phyloP scores from a whole-genome alignment of 2,797 vertebrate genomes.

The Tiaroga cobitis region DNA sequence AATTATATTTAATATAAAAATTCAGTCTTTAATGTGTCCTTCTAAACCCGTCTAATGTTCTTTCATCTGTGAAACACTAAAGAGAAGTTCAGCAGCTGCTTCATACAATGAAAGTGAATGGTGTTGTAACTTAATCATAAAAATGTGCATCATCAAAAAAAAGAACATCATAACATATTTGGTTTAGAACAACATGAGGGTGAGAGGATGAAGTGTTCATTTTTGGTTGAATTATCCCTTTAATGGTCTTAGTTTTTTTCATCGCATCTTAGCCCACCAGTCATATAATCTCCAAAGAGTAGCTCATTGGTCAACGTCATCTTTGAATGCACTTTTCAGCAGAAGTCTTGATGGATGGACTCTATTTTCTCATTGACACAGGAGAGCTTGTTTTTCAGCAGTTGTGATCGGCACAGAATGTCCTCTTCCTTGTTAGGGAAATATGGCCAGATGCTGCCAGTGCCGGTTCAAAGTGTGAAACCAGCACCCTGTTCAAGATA shows the following conservation, averaged over 20 bases:
- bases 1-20: neutral
- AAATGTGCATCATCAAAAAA: neutral
- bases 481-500: conserved; percentile 69
- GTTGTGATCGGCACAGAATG: conserved; percentile 56
- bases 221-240: neutral
- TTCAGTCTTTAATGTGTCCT: neutral
- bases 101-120: neutral
- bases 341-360: neutral
- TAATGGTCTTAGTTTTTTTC: neutral
- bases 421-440: conserved; percentile 62
- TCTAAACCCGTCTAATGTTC: neutral
- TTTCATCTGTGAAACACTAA: neutral
- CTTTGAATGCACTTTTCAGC: neutral
- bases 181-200: neutral
- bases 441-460: conserved; percentile 61
- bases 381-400: conserved; percentile 39
- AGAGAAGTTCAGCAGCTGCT: neutral
- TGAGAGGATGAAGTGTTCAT: neutral
- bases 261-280: neutral
- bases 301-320: no score
- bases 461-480: conserved; percentile 68
- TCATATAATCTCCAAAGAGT: neutral
- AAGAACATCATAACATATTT: neutral
- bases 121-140: neutral
- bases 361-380: conserved; percentile 44